Evolutionary conservation across 1,140 invertebrate species (phyloP).

Genomic region (Drosophila fuyamai): DNA sequence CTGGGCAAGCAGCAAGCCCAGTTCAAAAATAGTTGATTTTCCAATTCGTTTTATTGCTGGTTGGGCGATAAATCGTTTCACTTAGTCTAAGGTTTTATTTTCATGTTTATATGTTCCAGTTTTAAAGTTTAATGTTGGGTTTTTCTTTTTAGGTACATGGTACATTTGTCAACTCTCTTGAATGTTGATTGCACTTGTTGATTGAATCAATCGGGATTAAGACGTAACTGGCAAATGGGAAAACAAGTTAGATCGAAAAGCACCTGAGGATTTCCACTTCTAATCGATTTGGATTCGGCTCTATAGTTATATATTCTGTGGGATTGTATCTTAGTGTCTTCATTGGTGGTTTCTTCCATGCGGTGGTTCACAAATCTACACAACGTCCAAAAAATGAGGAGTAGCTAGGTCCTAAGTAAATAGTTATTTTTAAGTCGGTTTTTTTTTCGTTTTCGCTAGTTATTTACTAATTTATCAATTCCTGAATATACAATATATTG

Average conservation of each 20-base stretch:
- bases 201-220: constrained; percentile 4
- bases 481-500: constrained; percentile 59
- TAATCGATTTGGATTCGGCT: constrained; percentile 8
- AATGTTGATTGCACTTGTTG: constrained; percentile 22
- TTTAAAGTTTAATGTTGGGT: constrained; percentile 16
- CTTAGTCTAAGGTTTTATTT: constrained; percentile 34
- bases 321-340: constrained; percentile 21
- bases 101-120: constrained; percentile 1
- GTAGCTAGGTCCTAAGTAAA: constrained; percentile 38
- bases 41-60: constrained; percentile 11
- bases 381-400: constrained; percentile 40
- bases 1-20: constrained; percentile 74
- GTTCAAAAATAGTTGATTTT: constrained; percentile 58
- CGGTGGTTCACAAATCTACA: constrained; percentile 47
- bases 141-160: constrained; percentile 29
- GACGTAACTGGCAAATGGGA: not conserved
- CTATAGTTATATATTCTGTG: constrained; percentile 27
- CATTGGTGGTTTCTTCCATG: constrained; percentile 24
- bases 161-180: constrained; percentile 44
- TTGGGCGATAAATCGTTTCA: constrained; percentile 4
- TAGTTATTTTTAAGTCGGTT: constrained; percentile 17
- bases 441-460: constrained; percentile 25
- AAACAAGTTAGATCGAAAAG: constrained; percentile 11
- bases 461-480: constrained; percentile 67
- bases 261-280: constrained; percentile 30